Base-by-base conservation (phyloP, 2,888 invertebrate species). In the Drosophila merina region DNA sequence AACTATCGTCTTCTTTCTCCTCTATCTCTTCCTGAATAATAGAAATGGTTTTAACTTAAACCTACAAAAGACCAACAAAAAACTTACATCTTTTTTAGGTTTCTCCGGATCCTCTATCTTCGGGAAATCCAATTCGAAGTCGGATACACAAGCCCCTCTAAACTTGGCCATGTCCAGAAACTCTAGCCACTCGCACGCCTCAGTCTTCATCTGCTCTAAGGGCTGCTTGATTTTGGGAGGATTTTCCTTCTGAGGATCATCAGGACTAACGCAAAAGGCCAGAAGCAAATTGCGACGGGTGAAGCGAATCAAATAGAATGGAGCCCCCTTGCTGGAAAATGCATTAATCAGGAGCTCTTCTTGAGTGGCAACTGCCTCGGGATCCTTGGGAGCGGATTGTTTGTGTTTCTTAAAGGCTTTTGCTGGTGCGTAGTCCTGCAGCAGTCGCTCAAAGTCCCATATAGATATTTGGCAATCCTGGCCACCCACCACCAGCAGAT, bases 401-500 rank as follows among this genome's bases (percentile, higher is more conserved):
- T 25, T 30, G 14, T 5, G 6, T 4, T 36, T 26, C 10, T 30
- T 0, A 4, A 8, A 3, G 42, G 1, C 10, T 28, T 70, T 45
- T 0, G 26, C 10, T 2, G 6, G 38, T 8, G 58, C 31, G 10
- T 68, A 66, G 5, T 66, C 44, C n/a, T 58, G 28, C 0, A 70
- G 5, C 0, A 80, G n/a, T 3, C 28, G 45, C 0, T 72, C 69
- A 59, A 83, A 85, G 36, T 83, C 74, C 86, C 86, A 83, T 0
- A 79, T 10, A 3, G 52, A 55, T 45, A 83, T 4, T 26, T 36
- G 60, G 0, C 72, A 71, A 9, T 87, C 88, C 10, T 73, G 54
- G 0, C 70, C 71, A 2, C 76, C 76, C 0, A 69, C 83, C 9
- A 66, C 14, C 7, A 83, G 66, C 0, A 87, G 3, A 3, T 76